Conservation (phyloP, 2,888 invertebrate species). For the Alviniconcha strummeri region DNA sequence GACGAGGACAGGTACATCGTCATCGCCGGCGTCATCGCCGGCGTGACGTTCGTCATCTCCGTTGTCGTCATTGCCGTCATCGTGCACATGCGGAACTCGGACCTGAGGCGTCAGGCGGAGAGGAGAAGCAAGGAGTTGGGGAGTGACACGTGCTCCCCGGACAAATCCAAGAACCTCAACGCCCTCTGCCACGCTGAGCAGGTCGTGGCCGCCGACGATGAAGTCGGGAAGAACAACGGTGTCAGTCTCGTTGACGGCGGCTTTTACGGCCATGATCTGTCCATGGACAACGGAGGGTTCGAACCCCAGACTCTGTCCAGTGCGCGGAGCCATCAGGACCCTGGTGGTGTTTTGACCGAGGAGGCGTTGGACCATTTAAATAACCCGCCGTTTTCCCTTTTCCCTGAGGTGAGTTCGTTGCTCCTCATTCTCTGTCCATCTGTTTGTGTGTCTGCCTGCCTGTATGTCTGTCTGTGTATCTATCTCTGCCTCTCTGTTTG, state of each 20-base stretch:
- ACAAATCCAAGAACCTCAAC: background rate
- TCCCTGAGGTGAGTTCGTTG: background rate
- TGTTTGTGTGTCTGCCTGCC: background rate
- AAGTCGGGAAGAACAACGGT: background rate
- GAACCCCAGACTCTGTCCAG: background rate
- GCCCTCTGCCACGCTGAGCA: background rate
- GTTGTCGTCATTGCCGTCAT: conserved; percentile 41
- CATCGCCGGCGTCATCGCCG: conserved; percentile 42
- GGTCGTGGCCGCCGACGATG: background rate
- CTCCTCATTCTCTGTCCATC: background rate
- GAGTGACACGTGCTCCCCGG: background rate
- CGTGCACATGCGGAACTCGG: conserved; percentile 35
- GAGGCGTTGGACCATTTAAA: conserved; percentile 17
- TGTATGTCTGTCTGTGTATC: too few relatives aligned
- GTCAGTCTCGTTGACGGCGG: background rate
- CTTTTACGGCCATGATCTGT: background rate
- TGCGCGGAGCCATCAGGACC: background rate
- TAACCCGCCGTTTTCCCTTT: background rate
- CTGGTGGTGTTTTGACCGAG: background rate
- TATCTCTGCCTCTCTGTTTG: too few relatives aligned
- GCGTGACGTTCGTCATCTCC: conserved; percentile 42
- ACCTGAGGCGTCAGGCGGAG: conserved; percentile 11
- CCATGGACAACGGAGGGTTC: conserved; percentile 15
- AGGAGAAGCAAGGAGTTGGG: conserved; percentile 10
- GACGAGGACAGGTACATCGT: conserved; percentile 38